These are phyloP conservation scores for Chelonus insularis DNA, from an alignment of 1,140 invertebrate genomes.

Conservation along the genomic window DNA sequence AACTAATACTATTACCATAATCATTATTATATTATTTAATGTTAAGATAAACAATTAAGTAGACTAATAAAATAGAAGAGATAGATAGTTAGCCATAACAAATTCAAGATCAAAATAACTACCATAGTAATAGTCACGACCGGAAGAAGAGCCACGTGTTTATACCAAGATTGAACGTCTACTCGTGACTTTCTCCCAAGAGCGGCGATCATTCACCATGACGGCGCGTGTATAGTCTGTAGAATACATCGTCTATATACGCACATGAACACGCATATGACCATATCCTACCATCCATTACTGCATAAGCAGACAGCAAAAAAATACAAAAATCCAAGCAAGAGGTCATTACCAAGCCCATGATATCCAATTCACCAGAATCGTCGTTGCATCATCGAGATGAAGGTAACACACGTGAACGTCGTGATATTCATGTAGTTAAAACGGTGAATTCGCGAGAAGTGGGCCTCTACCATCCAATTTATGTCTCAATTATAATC, in stretches of 20 bases:
- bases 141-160: slow-evolving; percentile 7
- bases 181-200: slow-evolving; percentile 11
- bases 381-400: slow-evolving; percentile 6
- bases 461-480: slow-evolving; percentile 19
- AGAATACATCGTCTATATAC: too few species aligned
- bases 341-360: slow-evolving; percentile 16
- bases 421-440: background rate
- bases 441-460: slow-evolving; percentile 16
- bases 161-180: background rate
- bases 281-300: too few species aligned
- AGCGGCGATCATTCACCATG: slow-evolving; percentile 14
- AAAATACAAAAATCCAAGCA: too few species aligned
- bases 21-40: background rate
- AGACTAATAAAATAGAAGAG: background rate
- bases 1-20: background rate
- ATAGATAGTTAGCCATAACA: background rate
- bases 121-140: slow-evolving; percentile 1
- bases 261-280: too few species aligned
- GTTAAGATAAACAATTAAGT: background rate
- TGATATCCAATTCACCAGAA: background rate
- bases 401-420: background rate
- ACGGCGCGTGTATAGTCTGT: slow-evolving; percentile 22
- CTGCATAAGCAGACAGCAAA: too few species aligned
- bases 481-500: slow-evolving; percentile 52
- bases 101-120: background rate